Conservation (phyloP, 2,888 invertebrate genomes). For the Zaprionus bogoriensis region DNA sequence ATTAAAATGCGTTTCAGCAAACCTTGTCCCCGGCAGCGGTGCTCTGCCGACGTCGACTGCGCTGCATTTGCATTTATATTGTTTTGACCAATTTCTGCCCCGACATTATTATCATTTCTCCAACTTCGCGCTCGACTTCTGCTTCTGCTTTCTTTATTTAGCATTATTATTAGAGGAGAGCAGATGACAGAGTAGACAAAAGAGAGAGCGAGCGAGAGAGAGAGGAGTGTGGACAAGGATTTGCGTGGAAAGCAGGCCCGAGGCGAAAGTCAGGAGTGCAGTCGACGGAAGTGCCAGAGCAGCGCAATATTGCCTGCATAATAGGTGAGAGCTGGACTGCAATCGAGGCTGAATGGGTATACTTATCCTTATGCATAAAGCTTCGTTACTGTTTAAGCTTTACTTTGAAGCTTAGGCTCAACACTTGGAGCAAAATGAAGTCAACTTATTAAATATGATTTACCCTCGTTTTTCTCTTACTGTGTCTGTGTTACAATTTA, state of each 20-base stretch:
- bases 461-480: too few species aligned
- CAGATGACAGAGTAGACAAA: neutral
- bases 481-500: too few species aligned
- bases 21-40: constrained; percentile 24
- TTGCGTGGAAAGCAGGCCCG: too few species aligned
- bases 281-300: constrained; percentile 4
- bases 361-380: too few species aligned
- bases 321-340: neutral
- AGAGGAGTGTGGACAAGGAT: neutral
- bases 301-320: constrained; percentile 13
- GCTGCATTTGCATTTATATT: constrained; percentile 73
- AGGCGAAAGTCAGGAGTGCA: constrained; percentile 42
- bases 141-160: constrained; percentile 51
- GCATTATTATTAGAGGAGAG: constrained; percentile 54
- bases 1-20: constrained; percentile 72
- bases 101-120: constrained; percentile 71
- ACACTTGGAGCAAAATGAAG: too few species aligned
- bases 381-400: too few species aligned
- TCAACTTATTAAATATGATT: too few species aligned
- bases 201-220: neutral
- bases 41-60: constrained; percentile 14
- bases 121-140: constrained; percentile 1
- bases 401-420: too few species aligned
- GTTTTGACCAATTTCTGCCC: constrained; percentile 67
- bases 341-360: too few species aligned